Conservation (phyloP, 2,113 vertebrate genomes). For the Leptobrachium ailaonicum region DNA sequence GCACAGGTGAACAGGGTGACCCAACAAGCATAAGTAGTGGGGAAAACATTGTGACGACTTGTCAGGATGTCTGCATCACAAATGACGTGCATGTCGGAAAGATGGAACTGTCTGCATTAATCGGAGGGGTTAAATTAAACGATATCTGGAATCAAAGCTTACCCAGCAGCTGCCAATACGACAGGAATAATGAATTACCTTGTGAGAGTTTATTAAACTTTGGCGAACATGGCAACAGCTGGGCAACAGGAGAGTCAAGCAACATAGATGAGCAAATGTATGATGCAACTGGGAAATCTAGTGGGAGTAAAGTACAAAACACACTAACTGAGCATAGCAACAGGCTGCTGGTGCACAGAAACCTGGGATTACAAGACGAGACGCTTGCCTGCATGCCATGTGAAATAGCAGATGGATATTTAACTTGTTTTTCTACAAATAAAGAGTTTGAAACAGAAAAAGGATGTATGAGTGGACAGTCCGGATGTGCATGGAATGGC, state of each 20-base stretch:
- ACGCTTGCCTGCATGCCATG: neutral
- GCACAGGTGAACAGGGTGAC: neutral
- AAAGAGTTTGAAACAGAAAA: neutral
- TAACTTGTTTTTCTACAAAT: neutral
- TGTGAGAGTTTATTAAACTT: conserved; percentile 16
- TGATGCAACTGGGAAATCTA: conserved; percentile 2
- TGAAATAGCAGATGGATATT: conserved; percentile 1
- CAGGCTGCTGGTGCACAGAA: neutral
- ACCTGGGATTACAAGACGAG: neutral
- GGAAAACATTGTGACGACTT: neutral
- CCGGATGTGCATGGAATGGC: neutral
- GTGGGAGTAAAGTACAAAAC: neutral
- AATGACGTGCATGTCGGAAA: neutral
- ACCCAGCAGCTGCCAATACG: neutral
- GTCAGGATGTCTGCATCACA: neutral
- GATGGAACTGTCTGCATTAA: neutral
- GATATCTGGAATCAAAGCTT: neutral
- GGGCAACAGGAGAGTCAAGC: neutral
- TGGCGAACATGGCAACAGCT: neutral
- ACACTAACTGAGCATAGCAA: neutral
- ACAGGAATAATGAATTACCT: neutral
- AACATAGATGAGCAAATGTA: neutral
- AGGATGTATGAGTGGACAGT: neutral
- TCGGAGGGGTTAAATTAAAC: neutral
- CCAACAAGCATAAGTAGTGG: neutral